A percentile compares a stretch with the other conserved stretches of the same genome.
Conservation (phyloP, 2,113 vertebrate species). For the Labeo rohita region DNA sequence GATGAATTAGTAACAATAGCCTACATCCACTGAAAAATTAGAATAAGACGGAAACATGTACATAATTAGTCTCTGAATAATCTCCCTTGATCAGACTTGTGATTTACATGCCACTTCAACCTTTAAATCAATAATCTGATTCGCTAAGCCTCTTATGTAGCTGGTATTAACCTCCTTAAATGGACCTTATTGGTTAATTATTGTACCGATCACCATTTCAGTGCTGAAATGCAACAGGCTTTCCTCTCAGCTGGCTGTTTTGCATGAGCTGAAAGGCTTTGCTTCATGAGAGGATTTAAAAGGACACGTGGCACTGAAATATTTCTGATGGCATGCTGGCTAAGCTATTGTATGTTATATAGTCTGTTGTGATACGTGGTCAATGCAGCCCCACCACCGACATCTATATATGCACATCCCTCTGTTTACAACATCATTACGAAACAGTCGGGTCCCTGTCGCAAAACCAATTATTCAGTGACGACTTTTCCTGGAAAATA, state of each 20-base stretch:
- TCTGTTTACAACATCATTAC: background rate
- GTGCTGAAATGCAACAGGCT: background rate
- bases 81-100: background rate
- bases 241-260: background rate
- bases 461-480: slow-evolving; percentile 38
- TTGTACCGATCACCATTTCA: background rate
- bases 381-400: background rate
- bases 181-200: slow-evolving; percentile 14
- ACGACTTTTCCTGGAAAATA: slow-evolving; percentile 28
- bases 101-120: slow-evolving; percentile 18
- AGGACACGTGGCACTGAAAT: background rate
- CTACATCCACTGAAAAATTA: background rate
- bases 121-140: slow-evolving; percentile 41
- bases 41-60: slow-evolving; percentile 10
- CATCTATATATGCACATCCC: background rate
- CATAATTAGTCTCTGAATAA: background rate
- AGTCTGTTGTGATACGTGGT: background rate
- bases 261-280: slow-evolving; percentile 16
- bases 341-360: background rate
- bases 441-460: background rate
- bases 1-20: background rate
- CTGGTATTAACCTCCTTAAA: slow-evolving; percentile 7
- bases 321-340: background rate
- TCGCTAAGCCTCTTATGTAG: slow-evolving; percentile 38
- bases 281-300: slow-evolving; percentile 37